A percentile compares a stretch with the other conserved stretches of the same genome.
Evolutionary conservation across 2,888 invertebrate species (phyloP).

Genomic region (Dexiosoma caninum): DNA sequence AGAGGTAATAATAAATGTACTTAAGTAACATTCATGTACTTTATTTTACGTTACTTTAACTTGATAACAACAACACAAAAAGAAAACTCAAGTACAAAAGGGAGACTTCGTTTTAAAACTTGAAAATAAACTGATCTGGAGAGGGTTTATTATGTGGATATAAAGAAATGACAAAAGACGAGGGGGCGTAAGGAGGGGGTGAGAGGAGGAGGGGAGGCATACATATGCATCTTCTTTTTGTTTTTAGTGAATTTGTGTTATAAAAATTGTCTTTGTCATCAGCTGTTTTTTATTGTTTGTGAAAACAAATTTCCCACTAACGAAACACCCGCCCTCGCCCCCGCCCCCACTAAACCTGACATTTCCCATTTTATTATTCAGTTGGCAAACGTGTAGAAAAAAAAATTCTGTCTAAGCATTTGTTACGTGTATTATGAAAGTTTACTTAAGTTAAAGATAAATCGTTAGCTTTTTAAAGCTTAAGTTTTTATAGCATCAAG

Average conservation of each 20-base stretch:
- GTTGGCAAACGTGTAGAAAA: neutral
- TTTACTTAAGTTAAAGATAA: neutral
- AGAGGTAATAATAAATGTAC: constrained; percentile 53
- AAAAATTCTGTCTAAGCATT: constrained; percentile 19
- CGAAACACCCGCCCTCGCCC: neutral
- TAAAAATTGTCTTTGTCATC: constrained; percentile 38
- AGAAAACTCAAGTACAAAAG: neutral
- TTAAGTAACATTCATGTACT: constrained; percentile 43
- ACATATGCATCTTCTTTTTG: neutral
- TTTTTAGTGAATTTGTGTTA: neutral
- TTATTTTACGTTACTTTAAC: constrained; percentile 11
- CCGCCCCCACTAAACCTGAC: no score
- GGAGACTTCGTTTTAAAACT: neutral
- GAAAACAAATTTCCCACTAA: constrained; percentile 3
- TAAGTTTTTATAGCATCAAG: constrained; percentile 15
- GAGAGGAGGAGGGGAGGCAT: neutral
- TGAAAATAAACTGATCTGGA: no score
- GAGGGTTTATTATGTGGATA: constrained; percentile 26
- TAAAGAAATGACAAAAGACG: neutral
- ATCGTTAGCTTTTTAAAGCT: constrained; percentile 29
- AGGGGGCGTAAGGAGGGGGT: neutral
- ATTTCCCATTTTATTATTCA: neutral
- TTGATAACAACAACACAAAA: neutral
- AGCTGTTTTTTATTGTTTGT: constrained; percentile 54
- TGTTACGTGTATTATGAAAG: neutral